phyloP scores from a whole-genome alignment of 53 echinoderm and acorn worm genomes.

The Holothuria leucospilota region DNA sequence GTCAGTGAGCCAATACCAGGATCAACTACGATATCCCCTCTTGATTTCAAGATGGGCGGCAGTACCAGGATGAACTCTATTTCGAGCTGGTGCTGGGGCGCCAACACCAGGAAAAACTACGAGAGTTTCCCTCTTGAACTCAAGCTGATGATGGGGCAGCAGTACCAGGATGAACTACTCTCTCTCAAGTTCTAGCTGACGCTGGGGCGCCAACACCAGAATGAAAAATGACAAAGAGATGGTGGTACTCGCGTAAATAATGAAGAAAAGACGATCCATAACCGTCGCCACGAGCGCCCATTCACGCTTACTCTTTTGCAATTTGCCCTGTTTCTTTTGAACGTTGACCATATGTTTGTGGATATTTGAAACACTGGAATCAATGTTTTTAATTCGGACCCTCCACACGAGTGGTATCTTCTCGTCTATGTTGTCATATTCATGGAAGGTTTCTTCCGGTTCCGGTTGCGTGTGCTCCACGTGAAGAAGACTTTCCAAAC shows the following conservation, averaged over 20 bases:
- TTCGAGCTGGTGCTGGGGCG: background rate
- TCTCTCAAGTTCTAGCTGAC: conserved; percentile 3
- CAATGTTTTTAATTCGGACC: conserved; percentile 76
- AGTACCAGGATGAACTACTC: background rate
- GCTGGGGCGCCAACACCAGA: conserved; percentile 69
- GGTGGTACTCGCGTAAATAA: conserved; percentile 87
- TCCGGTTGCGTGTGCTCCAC: conserved; percentile 33
- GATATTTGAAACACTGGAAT: conserved; percentile 79
- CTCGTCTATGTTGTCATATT: conserved; percentile 81
- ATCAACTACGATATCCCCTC: too few species aligned
- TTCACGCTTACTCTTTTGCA: conserved; percentile 74
- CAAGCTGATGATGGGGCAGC: too few species aligned
- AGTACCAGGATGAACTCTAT: background rate
- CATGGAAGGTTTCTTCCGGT: conserved; percentile 56
- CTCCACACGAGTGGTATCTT: conserved; percentile 71
- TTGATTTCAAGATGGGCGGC: too few species aligned
- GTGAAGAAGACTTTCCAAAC: conserved; percentile 12
- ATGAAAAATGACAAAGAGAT: conserved; percentile 82
- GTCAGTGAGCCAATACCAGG: too few species aligned
- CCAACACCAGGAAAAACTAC: too few species aligned
- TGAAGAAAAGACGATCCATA: conserved; percentile 89
- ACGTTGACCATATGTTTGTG: conserved; percentile 74
- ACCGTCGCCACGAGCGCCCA: conserved; percentile 96
- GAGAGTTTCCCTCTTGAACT: too few species aligned
- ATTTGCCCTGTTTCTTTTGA: conserved; percentile 58